Conservation (phyloP, 2,888 invertebrate species). For the Allophyes oxyacanthae region DNA sequence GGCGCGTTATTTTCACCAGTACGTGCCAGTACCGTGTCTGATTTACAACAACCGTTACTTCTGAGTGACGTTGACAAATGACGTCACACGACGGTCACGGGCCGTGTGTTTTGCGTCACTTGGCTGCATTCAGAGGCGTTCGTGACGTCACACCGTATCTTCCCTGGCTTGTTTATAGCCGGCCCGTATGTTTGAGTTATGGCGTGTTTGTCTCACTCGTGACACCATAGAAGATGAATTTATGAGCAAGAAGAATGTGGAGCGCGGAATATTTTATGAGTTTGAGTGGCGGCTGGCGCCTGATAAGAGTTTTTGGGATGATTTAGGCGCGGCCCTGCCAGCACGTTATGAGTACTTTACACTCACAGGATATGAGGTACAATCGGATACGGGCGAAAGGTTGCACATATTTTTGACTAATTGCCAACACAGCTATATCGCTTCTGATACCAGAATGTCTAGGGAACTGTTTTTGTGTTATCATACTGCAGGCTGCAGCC, state of each 20-base stretch:
- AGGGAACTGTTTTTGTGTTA: no score
- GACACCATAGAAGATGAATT: slow-evolving; percentile 71
- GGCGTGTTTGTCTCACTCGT: slow-evolving; percentile 68
- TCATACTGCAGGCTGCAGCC: no score
- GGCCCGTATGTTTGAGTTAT: slow-evolving; percentile 76
- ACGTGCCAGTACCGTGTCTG: slow-evolving; percentile 60
- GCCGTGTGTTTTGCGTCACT: slow-evolving; percentile 77
- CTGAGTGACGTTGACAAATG: slow-evolving; percentile 81
- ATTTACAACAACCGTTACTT: slow-evolving; percentile 74
- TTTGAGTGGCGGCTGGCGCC: slow-evolving; percentile 50
- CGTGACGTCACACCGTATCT: slow-evolving; percentile 68
- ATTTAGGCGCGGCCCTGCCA: slow-evolving; percentile 36
- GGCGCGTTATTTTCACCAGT: slow-evolving; percentile 48
- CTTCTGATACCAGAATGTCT: no score
- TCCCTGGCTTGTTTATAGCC: slow-evolving; percentile 73
- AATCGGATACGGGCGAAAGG: slow-evolving; percentile 17
- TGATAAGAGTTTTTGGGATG: slow-evolving; percentile 56
- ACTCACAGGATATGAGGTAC: slow-evolving; percentile 17
- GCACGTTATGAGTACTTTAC: slow-evolving; percentile 39
- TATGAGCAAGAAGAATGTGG: slow-evolving; percentile 63
- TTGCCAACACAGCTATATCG: neutral
- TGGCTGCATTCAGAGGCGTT: slow-evolving; percentile 55
- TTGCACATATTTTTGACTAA: neutral
- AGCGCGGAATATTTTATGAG: slow-evolving; percentile 60
- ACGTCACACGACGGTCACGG: slow-evolving; percentile 76